Evolutionary conservation across 1,140 invertebrate species (phyloP).

Genomic region (Caerostris extrusa): DNA sequence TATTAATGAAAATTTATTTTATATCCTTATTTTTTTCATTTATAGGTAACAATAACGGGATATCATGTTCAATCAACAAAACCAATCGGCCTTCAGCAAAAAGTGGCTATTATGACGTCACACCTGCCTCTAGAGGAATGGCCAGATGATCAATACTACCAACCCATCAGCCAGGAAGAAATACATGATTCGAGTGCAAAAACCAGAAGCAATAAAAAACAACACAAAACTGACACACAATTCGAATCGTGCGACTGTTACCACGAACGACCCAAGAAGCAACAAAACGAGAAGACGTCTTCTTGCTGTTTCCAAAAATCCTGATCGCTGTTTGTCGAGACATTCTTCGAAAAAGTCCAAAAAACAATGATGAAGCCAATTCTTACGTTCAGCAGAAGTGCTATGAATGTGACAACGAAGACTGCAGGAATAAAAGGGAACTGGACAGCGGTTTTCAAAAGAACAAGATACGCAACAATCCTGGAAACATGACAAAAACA

Average conservation of each 20-base stretch:
- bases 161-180: background rate
- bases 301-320: background rate
- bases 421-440: background rate
- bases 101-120: conserved; percentile 37
- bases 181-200: background rate
- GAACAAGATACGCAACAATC: background rate
- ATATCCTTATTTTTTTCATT: background rate
- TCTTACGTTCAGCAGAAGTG: background rate
- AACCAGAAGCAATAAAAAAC: background rate
- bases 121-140: conserved; percentile 13
- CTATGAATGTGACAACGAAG: background rate
- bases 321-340: background rate
- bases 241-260: background rate
- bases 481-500: background rate
- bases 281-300: background rate
- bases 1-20: background rate
- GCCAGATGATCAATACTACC: conserved; percentile 16
- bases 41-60: conserved; percentile 1
- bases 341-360: too few species aligned
- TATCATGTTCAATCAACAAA: background rate
- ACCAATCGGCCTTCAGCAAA: conserved; percentile 30
- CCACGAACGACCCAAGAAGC: background rate
- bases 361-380: too few species aligned
- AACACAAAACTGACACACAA: background rate
- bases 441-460: background rate